Evolutionary conservation across 1,140 invertebrate genomes (phyloP).

Genomic region (Archegozetes longisetosus): DNA sequence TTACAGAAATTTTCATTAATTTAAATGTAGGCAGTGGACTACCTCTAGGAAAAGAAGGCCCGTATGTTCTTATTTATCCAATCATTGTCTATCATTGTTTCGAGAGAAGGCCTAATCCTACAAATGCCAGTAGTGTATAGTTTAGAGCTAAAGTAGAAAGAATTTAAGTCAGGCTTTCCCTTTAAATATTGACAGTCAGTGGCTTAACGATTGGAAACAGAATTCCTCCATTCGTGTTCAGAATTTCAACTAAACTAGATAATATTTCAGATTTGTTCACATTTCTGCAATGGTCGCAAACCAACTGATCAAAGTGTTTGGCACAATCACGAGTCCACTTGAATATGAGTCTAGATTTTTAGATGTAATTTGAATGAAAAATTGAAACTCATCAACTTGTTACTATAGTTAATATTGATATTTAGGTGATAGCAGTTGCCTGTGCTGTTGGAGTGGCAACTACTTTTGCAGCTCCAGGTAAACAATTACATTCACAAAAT

Average conservation of each 20-base stretch:
- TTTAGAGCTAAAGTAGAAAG: too few relatives aligned
- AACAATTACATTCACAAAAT: too few relatives aligned
- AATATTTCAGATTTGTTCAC: conserved; percentile 36
- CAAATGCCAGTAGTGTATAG: too few relatives aligned
- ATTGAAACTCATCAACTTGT: not conserved
- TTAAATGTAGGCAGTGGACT: conserved; percentile 87
- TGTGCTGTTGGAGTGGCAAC: conserved; percentile 55
- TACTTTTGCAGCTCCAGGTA: conserved; percentile 8
- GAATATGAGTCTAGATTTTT: conserved; percentile 79
- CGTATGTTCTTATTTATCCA: conserved; percentile 23
- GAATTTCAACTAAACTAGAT: too few relatives aligned
- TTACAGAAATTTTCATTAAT: too few relatives aligned
- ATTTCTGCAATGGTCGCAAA: conserved; percentile 93
- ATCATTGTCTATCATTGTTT: too few relatives aligned
- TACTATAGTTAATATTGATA: not conserved
- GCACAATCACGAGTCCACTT: conserved; percentile 42
- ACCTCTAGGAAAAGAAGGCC: conserved; percentile 84
- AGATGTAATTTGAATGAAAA: conserved; percentile 49
- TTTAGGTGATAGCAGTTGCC: conserved; percentile 53
- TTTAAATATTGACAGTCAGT: too few relatives aligned
- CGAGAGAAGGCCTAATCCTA: too few relatives aligned
- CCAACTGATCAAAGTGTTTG: conserved; percentile 55
- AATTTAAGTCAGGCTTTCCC: too few relatives aligned
- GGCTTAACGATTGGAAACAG: too few relatives aligned
- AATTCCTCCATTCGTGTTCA: too few relatives aligned